These are phyloP conservation scores for Phytoseiulus persimilis DNA, from an alignment of 2,888 invertebrate species.

Conservation along the genomic window DNA sequence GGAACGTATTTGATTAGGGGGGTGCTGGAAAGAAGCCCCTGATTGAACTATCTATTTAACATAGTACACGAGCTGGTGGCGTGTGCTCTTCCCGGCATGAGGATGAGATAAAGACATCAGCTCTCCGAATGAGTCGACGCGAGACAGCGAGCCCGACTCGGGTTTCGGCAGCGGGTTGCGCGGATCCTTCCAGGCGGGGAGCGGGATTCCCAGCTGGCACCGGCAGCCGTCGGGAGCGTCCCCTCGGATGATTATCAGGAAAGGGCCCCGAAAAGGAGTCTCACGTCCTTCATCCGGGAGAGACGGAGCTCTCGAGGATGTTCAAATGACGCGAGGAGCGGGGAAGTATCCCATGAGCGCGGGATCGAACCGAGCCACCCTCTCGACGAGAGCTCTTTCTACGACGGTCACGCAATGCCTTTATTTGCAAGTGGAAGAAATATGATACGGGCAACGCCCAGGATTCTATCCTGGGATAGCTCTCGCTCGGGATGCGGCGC, in stretches of 20 bases:
- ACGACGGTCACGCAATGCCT: slow-evolving; percentile 35
- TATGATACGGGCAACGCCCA: slow-evolving; percentile 38
- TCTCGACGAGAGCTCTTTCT: not conserved
- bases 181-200: not conserved
- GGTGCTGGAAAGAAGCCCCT: slow-evolving; percentile 25
- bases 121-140: slow-evolving; percentile 1
- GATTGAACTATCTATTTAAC: slow-evolving; percentile 35
- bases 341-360: too few species aligned
- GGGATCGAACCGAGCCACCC: not conserved
- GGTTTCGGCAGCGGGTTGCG: not conserved
- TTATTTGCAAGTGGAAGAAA: slow-evolving; percentile 39
- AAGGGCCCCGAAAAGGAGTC: too few species aligned
- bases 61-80: slow-evolving; percentile 38
- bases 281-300: too few species aligned
- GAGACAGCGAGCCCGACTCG: not conserved
- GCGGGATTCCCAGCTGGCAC: too few species aligned
- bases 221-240: too few species aligned
- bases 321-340: not conserved
- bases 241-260: too few species aligned
- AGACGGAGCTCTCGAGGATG: not conserved
- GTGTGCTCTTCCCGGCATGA: slow-evolving; percentile 13
- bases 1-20: slow-evolving; percentile 38
- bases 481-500: not conserved
- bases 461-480: slow-evolving; percentile 23
- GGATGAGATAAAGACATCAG: slow-evolving; percentile 36